Base-by-base conservation (phyloP, 1,140 invertebrate genomes). In the Diuraphis noxia region DNA sequence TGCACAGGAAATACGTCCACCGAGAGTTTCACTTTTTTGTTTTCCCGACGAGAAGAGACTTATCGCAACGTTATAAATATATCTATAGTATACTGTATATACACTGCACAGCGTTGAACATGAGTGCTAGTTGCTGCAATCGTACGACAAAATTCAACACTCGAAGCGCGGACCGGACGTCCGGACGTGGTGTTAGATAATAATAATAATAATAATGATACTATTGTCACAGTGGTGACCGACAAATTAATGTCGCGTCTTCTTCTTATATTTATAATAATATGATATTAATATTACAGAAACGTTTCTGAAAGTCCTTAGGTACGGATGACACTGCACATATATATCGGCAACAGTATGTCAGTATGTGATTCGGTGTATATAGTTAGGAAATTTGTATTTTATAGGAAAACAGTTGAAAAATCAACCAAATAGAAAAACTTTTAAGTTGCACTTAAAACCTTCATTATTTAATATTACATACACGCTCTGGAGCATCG, bases 21-120 rank as follows among this genome's bases (percentile, higher is more conserved):
- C 36, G 63, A 79, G 43, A 41, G 89, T 91, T 91, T 91, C 89
- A 91, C 89, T 91, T 91, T 91, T 91, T 19, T 30, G 56, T 72
- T n/a, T 72, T 72, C 56, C 56, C 13, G 13, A 6, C 36, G 25
- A 82, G 77, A 52, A 82, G 41, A 91, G 43, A 81, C n/a, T 82
- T 46, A 19, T 91, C 9, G 46, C 46, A 86, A 21, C 87, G n/a
- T 30, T 8, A 40, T n/a, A 49, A 77, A 25, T 38, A 43, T 77
- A 25, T n/a, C n/a, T n/a, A 43, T 34, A 77, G 23, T 63, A 41
- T n/a, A n/a, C n/a, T 49, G 21, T 46, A 10, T 8, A 36, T 40
- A 81, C 38, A 40, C 36, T 4, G 36, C 2, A 8, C 5, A n/a
- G 56, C 30, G 56, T n/a, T 19, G 21, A n/a, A 43, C 43, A 46